Percentiles rank a stretch among this genome's conserved stretches.
Conservation (phyloP, 2,113 vertebrate species). For the Sinocyclocheilus maitianheensis region DNA sequence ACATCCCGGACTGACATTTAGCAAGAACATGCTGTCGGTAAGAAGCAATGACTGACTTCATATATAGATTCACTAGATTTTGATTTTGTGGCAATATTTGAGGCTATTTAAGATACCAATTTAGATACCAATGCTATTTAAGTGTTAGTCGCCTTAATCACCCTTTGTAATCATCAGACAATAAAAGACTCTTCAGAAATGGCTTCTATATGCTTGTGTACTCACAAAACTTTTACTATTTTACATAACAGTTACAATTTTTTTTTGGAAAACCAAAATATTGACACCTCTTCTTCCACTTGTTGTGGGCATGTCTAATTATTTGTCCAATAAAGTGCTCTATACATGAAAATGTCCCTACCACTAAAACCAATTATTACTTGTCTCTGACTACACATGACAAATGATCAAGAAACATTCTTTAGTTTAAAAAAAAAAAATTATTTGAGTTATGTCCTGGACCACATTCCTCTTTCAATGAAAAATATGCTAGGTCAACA, state of each 20-base stretch:
- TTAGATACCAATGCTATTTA: no score
- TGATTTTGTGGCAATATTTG: no score
- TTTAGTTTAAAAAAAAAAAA: not conserved
- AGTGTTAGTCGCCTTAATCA: no score
- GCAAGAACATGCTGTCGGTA: no score
- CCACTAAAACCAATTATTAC: not conserved
- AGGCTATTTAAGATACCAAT: no score
- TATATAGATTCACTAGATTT: no score
- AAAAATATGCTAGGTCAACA: not conserved
- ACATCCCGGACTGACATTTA: not conserved
- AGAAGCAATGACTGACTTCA: no score
- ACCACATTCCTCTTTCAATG: not conserved
- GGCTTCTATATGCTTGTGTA: not conserved
- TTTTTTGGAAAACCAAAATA: not conserved
- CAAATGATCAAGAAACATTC: no score
- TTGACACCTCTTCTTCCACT: not conserved
- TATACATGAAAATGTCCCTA: not conserved
- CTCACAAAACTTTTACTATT: not conserved
- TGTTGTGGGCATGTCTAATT: not conserved
- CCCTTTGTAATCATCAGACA: slow-evolving; percentile 2
- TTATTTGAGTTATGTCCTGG: no score
- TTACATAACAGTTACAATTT: not conserved
- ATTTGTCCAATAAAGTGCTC: not conserved
- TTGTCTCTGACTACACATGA: not conserved
- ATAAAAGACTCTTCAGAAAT: not conserved